A percentile compares a stretch with the other conserved stretches of the same genome.
Conservation (phyloP, 1,140 invertebrate genomes). For the Saccostrea cuccullata region DNA sequence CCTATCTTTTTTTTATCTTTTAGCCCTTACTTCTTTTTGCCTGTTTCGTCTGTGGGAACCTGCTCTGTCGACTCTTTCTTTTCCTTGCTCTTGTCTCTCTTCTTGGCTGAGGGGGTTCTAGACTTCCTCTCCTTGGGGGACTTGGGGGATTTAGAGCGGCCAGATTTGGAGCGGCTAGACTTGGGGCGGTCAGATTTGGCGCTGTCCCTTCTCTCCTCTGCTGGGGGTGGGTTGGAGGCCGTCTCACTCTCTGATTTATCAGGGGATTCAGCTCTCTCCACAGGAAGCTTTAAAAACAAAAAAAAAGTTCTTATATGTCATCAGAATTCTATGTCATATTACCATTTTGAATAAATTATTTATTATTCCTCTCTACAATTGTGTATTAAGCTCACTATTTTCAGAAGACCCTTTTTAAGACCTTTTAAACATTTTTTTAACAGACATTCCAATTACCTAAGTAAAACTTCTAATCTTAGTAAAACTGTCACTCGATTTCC, state of each 20-base stretch:
- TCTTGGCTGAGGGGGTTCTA: slow-evolving; percentile 71
- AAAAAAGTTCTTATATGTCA: too few species aligned
- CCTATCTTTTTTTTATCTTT: not conserved
- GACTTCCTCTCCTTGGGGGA: slow-evolving; percentile 70
- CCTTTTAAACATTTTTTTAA: too few species aligned
- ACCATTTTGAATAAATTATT: too few species aligned
- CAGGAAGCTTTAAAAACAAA: slow-evolving; percentile 61
- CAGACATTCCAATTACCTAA: too few species aligned
- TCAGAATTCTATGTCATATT: too few species aligned
- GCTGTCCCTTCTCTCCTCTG: slow-evolving; percentile 55
- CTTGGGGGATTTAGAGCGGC: slow-evolving; percentile 60
- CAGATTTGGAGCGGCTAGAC: slow-evolving; percentile 65
- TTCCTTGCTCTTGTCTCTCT: slow-evolving; percentile 67
- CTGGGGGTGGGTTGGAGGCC: slow-evolving; percentile 51
- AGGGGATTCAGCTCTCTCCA: slow-evolving; percentile 68
- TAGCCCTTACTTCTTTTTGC: slow-evolving; percentile 47
- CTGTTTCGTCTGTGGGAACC: slow-evolving; percentile 46
- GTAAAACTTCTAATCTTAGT: too few species aligned
- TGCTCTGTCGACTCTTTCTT: slow-evolving; percentile 63
- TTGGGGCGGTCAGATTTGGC: slow-evolving; percentile 59
- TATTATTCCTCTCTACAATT: too few species aligned
- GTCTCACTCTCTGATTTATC: slow-evolving; percentile 62
- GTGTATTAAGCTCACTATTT: too few species aligned
- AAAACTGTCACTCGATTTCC: not conserved
- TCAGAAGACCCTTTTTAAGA: too few species aligned